These are phyloP conservation scores for Oscheius onirici DNA, from an alignment of 2,888 invertebrate species.

Conservation along the genomic window DNA sequence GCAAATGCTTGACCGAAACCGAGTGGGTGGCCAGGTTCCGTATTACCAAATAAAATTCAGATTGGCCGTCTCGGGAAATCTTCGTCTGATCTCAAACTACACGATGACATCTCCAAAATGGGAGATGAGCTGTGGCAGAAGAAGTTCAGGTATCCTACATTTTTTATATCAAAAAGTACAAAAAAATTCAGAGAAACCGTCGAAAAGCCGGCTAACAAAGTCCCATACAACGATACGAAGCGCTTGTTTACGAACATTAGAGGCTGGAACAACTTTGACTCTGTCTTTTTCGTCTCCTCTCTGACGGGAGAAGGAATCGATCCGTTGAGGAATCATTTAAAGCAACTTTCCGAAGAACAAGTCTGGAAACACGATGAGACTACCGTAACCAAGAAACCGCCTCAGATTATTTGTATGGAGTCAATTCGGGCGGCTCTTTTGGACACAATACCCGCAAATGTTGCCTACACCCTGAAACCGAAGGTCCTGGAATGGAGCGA, in stretches of 20 bases:
- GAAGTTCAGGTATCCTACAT: constrained; percentile 47
- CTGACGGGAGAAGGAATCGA: constrained; percentile 66
- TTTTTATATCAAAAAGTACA: background rate
- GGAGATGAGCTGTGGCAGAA: constrained; percentile 61
- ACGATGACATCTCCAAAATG: constrained; percentile 30
- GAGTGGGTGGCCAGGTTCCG: no score
- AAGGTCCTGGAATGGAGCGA: constrained; percentile 62
- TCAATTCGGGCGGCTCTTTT: constrained; percentile 85
- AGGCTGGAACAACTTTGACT: constrained; percentile 84
- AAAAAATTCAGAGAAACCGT: constrained; percentile 48
- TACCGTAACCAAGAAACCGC: constrained; percentile 51
- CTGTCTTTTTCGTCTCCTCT: constrained; percentile 81
- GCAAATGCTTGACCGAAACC: no score
- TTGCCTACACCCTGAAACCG: constrained; percentile 77
- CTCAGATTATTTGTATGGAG: constrained; percentile 73
- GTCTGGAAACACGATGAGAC: constrained; percentile 53
- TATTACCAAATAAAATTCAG: no score
- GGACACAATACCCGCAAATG: constrained; percentile 84
- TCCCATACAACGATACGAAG: constrained; percentile 59
- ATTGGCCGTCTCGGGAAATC: constrained; percentile 48
- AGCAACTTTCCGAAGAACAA: constrained; percentile 44
- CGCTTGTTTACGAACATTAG: constrained; percentile 63
- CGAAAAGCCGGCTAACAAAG: constrained; percentile 61
- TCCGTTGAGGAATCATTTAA: constrained; percentile 57
- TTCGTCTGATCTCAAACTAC: constrained; percentile 35